These are phyloP conservation scores for Drosophila helvetica DNA, from an alignment of 2,888 invertebrate species.

Conservation along the genomic window DNA sequence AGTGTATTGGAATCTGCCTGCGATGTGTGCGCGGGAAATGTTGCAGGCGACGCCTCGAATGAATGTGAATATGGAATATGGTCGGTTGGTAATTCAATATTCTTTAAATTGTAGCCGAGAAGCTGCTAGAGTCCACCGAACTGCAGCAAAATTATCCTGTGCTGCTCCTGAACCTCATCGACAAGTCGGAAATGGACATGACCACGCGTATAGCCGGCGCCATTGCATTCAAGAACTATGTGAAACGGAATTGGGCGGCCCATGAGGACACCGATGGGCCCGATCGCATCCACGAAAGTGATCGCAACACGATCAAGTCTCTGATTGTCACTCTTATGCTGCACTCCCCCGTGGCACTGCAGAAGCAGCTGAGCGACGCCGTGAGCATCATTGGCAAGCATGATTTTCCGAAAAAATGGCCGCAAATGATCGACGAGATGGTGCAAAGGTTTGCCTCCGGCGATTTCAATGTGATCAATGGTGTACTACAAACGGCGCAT, in stretches of 20 bases:
- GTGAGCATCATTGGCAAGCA: slow-evolving; percentile 97
- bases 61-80: slow-evolving; percentile 1
- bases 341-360: slow-evolving; percentile 94
- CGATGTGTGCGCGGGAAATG: slow-evolving; percentile 63
- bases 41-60: slow-evolving; percentile 19
- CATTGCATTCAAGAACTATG: slow-evolving; percentile 97
- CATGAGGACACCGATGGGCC: slow-evolving; percentile 88
- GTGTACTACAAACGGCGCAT: slow-evolving; percentile 96
- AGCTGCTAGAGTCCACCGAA: slow-evolving; percentile 95
- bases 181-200: slow-evolving; percentile 91
- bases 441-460: slow-evolving; percentile 95
- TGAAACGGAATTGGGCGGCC: slow-evolving; percentile 96
- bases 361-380: slow-evolving; percentile 97
- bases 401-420: slow-evolving; percentile 99
- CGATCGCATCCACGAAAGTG: slow-evolving; percentile 91
- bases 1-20: slow-evolving; percentile 65
- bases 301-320: slow-evolving; percentile 92
- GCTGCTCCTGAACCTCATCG: slow-evolving; percentile 92
- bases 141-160: slow-evolving; percentile 95
- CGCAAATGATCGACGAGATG: slow-evolving; percentile 95
- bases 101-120: slow-evolving; percentile 88
- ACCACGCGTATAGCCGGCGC: slow-evolving; percentile 95
- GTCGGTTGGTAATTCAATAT: not conserved
- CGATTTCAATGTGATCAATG: slow-evolving; percentile 97
- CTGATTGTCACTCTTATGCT: slow-evolving; percentile 96